phyloP scores from a whole-genome alignment of 2,797 vertebrate genomes.

The Limosa lapponica region DNA sequence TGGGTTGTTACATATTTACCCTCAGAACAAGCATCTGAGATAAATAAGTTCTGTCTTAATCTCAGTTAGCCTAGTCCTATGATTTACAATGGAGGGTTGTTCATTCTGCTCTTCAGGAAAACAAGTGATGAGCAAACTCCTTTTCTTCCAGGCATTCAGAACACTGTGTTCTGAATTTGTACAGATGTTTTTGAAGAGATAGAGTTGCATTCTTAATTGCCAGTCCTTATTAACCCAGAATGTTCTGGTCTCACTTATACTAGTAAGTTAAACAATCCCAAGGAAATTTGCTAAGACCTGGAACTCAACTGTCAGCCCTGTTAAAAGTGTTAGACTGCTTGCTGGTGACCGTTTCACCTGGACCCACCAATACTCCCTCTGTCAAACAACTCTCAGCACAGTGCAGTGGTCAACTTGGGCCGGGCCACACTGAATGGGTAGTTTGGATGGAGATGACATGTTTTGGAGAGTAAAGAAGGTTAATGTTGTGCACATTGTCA shows the following conservation, averaged over 20 bases:
- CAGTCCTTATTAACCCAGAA: neutral
- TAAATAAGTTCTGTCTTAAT: neutral
- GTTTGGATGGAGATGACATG: neutral
- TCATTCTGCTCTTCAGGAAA: neutral
- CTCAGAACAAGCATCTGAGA: neutral
- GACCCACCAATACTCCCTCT: neutral
- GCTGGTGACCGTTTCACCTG: neutral
- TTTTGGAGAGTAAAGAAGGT: neutral
- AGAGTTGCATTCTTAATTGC: neutral
- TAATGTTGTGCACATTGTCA: neutral
- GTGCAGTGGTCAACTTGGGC: neutral
- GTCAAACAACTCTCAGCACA: neutral
- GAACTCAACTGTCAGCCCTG: accelerated
- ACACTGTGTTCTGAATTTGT: neutral
- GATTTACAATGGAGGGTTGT: neutral
- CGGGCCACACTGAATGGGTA: neutral
- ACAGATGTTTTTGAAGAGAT: neutral
- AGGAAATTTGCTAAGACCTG: neutral
- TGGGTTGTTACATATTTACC: neutral
- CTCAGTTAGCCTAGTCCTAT: neutral
- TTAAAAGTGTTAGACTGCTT: neutral
- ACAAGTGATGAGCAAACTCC: neutral
- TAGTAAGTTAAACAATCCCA: neutral
- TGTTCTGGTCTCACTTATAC: neutral
- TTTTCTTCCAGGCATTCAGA: neutral